phyloP scores from a whole-genome alignment of 2,888 invertebrate species.

The Apamea anceps region DNA sequence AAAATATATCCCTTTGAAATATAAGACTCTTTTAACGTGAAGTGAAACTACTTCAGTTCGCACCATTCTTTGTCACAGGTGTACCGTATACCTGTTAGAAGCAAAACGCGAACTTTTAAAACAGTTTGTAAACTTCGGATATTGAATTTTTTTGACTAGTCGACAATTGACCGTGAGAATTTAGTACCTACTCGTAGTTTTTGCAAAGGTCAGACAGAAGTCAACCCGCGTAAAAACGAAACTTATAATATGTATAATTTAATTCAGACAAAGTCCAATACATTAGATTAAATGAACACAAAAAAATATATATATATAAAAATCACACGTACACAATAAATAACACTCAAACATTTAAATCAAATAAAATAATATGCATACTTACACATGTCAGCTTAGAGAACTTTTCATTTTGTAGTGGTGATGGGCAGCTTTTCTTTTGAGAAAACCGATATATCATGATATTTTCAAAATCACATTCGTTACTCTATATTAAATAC shows the following conservation, averaged over 20 bases:
- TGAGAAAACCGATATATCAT: no score
- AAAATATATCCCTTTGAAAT: slow-evolving; percentile 3
- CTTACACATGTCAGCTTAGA: no score
- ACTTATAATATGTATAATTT: not conserved
- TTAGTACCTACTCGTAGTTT: slow-evolving; percentile 4
- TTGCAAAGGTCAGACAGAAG: slow-evolving; percentile 7
- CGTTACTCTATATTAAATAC: not conserved
- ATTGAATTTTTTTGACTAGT: not conserved
- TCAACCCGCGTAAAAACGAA: not conserved
- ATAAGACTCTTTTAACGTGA: slow-evolving; percentile 1
- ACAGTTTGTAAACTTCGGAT: slow-evolving; percentile 9
- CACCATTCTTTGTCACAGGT: slow-evolving; percentile 12
- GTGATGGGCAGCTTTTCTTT: no score
- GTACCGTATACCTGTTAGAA: slow-evolving; percentile 1
- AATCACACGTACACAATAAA: no score
- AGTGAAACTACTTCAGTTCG: not conserved
- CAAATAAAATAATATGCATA: no score
- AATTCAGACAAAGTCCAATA: no score
- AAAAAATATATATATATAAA: no score
- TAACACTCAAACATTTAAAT: no score
- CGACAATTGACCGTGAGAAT: not conserved
- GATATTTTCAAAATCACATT: not conserved
- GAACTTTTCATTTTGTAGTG: no score
- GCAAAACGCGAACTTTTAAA: slow-evolving; percentile 3
- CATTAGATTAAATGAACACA: no score